Percentiles rank a stretch among this genome's conserved stretches.
These are phyloP conservation scores for Periophthalmus modestus DNA, from an alignment of 2,113 vertebrate genomes.

Conservation along the genomic window DNA sequence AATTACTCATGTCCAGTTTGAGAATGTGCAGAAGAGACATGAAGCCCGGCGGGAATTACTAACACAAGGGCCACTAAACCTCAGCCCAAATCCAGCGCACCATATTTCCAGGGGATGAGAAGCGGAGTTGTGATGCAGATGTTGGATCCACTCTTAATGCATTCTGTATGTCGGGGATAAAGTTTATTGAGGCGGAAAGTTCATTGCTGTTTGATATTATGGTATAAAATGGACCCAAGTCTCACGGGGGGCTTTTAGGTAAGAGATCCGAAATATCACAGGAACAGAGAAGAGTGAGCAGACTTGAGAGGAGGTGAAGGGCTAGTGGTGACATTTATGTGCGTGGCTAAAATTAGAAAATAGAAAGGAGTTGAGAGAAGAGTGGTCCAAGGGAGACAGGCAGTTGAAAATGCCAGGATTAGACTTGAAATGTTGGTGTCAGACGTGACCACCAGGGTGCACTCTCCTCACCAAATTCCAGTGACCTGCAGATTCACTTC, in stretches of 20 bases:
- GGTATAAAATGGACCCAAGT: constrained; percentile 13
- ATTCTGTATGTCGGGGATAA: constrained; percentile 20
- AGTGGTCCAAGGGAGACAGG: neutral
- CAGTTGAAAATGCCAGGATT: constrained; percentile 22
- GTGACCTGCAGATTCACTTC: constrained; percentile 31
- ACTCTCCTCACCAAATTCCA: constrained; percentile 46
- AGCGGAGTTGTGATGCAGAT: constrained; percentile 25
- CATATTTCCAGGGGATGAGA: constrained; percentile 15
- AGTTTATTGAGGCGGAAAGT: constrained; percentile 27
- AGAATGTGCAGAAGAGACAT: constrained; percentile 31
- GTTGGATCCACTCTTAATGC: constrained; percentile 24
- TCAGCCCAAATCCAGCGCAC: constrained; percentile 38
- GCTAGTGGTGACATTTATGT: constrained; percentile 37
- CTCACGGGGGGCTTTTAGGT: constrained; percentile 3
- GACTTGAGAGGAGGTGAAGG: constrained; percentile 22
- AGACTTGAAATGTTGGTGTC: constrained; percentile 30
- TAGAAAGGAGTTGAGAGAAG: constrained; percentile 14
- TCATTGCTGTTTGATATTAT: constrained; percentile 24
- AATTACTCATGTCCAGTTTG: constrained; percentile 29
- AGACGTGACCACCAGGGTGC: constrained; percentile 61
- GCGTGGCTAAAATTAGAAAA: constrained; percentile 39
- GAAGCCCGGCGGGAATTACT: constrained; percentile 20
- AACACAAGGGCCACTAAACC: constrained; percentile 25
- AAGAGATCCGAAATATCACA: constrained; percentile 17
- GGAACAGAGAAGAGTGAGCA: constrained; percentile 3